Evolutionary conservation across 2,113 vertebrate species (phyloP), one percentile per base, ranked within the genome.

Genomic region (Pachycephala philippinensis): DNA sequence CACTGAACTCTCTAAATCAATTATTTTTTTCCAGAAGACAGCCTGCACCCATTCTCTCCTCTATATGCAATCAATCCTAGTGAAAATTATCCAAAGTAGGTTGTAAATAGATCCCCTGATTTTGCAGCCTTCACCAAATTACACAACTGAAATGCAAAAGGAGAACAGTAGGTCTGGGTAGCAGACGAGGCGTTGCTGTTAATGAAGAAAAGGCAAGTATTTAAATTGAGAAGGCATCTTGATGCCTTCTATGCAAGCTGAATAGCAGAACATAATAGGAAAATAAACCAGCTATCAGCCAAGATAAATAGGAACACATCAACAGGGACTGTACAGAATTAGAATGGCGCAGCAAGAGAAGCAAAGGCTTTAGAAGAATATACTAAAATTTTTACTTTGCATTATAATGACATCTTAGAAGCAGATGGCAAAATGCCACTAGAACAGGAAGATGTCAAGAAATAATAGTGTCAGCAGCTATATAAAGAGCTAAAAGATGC

Each of bases 391-490:
- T 93, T 94, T 81, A 74, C 45, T 89, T 97, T 79, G 83, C 86
- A 39, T 95, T 96, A 82, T 95, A 86, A 93, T 90, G 82, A 64
- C 93, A 89, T 95, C 95, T 93, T 84, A 23, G 74, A 90, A 97
- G 88, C 95, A 97, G 94, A 97, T 97, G 95, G 91, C 86, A 97
- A 95, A 94, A 95, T 81, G 68, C 78, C 84, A 90, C 89, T 84
- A 82, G 66, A 81, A 92, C 54, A 94, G 50, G 72, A 96, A 97
- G 81, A 89, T 86, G 47, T 74, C 84, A 92, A 94, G 88, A 95
- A 97, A 97, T 91, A 93, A 85, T 60, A 91, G 81, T 81, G 74
- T 82, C 89, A 92, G 81, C 42, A 94, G 71, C 85, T 95, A 93
- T 79, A 93, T 81, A 95, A 94, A 92, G 84, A 97, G 80, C 94